Evolutionary conservation across 2,888 invertebrate genomes (phyloP).

Genomic region (Campaea margaritaria): DNA sequence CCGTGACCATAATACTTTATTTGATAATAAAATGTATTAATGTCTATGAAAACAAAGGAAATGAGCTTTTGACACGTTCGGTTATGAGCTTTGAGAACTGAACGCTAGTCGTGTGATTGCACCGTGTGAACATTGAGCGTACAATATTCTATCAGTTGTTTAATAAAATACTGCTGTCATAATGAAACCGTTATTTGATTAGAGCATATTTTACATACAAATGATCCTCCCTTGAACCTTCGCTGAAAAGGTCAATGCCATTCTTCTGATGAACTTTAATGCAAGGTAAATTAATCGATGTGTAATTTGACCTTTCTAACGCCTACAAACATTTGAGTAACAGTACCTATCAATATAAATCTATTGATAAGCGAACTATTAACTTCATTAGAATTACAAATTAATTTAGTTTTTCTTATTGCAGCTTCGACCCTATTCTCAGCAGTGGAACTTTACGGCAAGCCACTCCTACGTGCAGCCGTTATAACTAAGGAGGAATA

Average conservation of each 20-base stretch:
- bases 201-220: conserved; percentile 26
- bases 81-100: conserved; percentile 22
- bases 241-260: conserved; percentile 64
- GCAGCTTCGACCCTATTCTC: conserved; percentile 85
- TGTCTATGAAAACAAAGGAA: conserved; percentile 38
- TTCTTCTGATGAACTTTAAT: conserved; percentile 62
- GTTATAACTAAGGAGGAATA: conserved; percentile 83
- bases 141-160: conserved; percentile 3
- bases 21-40: conserved; percentile 41
- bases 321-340: conserved; percentile 55
- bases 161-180: conserved; percentile 11
- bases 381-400: conserved; percentile 17
- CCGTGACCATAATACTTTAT: conserved; percentile 69
- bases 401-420: conserved; percentile 45
- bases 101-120: conserved; percentile 1
- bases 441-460: conserved; percentile 87
- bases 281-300: conserved; percentile 68
- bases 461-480: conserved; percentile 83
- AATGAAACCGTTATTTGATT: conserved; percentile 31
- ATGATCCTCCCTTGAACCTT: conserved; percentile 43
- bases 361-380: conserved; percentile 18
- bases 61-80: conserved; percentile 34
- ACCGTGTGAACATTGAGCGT: conserved; percentile 10
- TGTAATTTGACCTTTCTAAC: conserved; percentile 60
- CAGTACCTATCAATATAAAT: conserved; percentile 30